Base-by-base conservation (phyloP, 2,888 invertebrate species). In the Drosophila kanekoi region DNA sequence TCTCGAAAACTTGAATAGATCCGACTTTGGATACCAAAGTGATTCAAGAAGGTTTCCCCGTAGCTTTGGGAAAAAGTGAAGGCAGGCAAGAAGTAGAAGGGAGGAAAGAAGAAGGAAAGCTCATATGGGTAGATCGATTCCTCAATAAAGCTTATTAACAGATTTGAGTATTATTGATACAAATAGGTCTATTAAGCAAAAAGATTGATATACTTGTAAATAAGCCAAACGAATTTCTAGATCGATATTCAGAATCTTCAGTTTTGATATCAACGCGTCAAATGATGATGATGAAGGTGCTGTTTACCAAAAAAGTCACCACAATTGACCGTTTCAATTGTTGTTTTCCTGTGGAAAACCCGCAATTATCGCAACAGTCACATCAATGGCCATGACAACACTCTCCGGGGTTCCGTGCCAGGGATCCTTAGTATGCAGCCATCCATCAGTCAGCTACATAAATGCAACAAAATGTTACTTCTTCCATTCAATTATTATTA, bases 391-490 rank as follows among this genome's bases (percentile, higher is more conserved):
- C 44, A 52, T 43, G 71, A 51, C 71, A 71, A 52, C 48, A 45
- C 64, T 45, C 64, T 18, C 32, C 41, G 54, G 72, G 71, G 54
- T 32, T 52, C 23, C 43, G 9, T 44, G 20, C 10, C 32, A 32
- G n/a, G 57, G 40, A 57, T 48, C 44, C 48, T 35, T 45, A 49
- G 9, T n/a, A 41, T 18, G 10, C 13, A 28, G 11, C 33, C 54
- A 54, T 75, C 64, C 70, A 67, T 66, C 75, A 56, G 40, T 53
- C 47, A 56, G 49, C 49, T 35, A 38, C 44, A 49, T 35, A 78
- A 68, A 67, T 70, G 67, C 79, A 75, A 63, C 79, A 79, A 79
- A 79, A 72, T 71, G 69, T 68, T 79, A 68, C 79, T 69, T 79
- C 79, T 72, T 70, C 72, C 70, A 72, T 77, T 77, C 76, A 77